A percentile compares a stretch with the other conserved stretches of the same genome.
These are phyloP conservation scores for Phallusia fumigata DNA, from an alignment of 23 tunicate genomes.

Conservation along the genomic window DNA sequence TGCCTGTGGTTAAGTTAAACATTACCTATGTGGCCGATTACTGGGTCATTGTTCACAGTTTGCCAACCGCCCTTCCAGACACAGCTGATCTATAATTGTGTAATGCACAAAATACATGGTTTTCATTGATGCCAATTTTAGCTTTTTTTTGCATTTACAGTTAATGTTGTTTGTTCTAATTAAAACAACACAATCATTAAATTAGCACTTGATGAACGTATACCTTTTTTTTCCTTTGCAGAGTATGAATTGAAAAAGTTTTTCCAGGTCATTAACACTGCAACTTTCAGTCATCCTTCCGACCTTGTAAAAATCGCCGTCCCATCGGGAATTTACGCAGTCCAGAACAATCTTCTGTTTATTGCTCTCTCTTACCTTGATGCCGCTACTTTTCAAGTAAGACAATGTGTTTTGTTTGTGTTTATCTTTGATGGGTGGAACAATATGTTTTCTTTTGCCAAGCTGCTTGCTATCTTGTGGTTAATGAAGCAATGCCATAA, in stretches of 20 bases:
- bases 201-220: not conserved
- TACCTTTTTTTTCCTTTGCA: not conserved
- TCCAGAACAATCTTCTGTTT: slow-evolving; percentile 87
- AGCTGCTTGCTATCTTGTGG: too few relatives aligned
- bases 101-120: too few relatives aligned
- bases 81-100: too few relatives aligned
- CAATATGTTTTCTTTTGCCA: too few relatives aligned
- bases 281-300: slow-evolving; percentile 33
- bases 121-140: too few relatives aligned
- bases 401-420: not conserved
- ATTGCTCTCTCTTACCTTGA: slow-evolving; percentile 76
- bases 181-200: not conserved
- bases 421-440: too few relatives aligned
- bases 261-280: slow-evolving; percentile 16
- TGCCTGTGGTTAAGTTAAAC: too few relatives aligned
- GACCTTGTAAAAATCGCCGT: slow-evolving; percentile 65
- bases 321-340: slow-evolving; percentile 79
- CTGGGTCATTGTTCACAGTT: too few relatives aligned
- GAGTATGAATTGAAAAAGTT: slow-evolving; percentile 17
- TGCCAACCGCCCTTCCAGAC: too few relatives aligned
- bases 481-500: too few relatives aligned
- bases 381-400: slow-evolving; percentile 87
- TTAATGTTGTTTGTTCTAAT: not conserved
- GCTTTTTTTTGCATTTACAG: too few relatives aligned
- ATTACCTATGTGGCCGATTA: too few relatives aligned